These are phyloP conservation scores for Bombus superbus DNA, from an alignment of 1,140 invertebrate genomes.

Conservation along the genomic window DNA sequence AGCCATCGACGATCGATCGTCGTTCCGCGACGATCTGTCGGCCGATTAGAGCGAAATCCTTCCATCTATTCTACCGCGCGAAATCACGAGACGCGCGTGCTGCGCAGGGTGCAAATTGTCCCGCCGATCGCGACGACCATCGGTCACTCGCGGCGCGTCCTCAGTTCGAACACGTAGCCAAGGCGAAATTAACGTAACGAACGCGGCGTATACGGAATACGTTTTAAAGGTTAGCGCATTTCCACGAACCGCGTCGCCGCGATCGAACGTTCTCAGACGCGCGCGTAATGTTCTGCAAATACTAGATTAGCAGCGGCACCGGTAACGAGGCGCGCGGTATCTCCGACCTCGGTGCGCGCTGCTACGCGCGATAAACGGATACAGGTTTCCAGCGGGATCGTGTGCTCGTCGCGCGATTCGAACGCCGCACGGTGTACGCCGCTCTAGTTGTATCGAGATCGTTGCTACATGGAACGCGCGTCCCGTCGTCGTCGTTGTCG, in stretches of 20 bases:
- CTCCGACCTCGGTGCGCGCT: not conserved
- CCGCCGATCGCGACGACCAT: too few relatives aligned
- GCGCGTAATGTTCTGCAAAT: slow-evolving; percentile 6
- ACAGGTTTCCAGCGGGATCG: not conserved
- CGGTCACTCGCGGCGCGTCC: not conserved
- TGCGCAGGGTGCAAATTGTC: too few relatives aligned
- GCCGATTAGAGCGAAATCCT: not conserved
- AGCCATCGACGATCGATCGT: too few relatives aligned
- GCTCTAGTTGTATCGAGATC: slow-evolving; percentile 21
- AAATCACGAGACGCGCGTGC: not conserved
- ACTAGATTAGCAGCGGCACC: not conserved
- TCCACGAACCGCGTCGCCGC: not conserved
- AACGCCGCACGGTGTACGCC: not conserved
- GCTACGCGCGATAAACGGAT: not conserved
- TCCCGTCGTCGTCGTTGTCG: not conserved
- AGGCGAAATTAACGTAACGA: not conserved
- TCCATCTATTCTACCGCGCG: not conserved
- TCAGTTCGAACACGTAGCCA: not conserved
- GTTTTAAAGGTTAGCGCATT: not conserved
- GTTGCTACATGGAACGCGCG: not conserved
- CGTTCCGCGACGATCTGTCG: too few relatives aligned
- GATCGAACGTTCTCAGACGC: not conserved
- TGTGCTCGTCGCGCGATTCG: not conserved
- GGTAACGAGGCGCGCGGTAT: not conserved
- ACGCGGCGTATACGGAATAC: not conserved